phyloP scores from a whole-genome alignment of 2,797 vertebrate genomes.

The Salarias fasciatus region DNA sequence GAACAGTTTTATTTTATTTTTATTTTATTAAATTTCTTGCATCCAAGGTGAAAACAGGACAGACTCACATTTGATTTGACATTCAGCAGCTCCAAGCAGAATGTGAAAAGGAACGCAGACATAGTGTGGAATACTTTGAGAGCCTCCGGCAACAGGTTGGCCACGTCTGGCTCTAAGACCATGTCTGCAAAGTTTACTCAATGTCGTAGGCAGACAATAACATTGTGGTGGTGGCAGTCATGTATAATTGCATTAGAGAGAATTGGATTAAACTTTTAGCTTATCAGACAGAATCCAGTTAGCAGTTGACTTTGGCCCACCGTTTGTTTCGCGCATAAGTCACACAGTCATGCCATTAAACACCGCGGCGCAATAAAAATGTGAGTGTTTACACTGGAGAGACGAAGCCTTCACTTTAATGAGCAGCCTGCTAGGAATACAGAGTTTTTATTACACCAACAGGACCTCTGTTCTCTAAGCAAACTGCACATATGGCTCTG shows the following conservation, averaged over 20 bases:
- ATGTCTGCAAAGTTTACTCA: neutral
- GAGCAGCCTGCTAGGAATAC: constrained; percentile 11
- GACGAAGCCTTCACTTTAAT: constrained; percentile 20
- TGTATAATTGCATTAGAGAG: constrained; percentile 47
- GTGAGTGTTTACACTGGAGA: too few relatives aligned
- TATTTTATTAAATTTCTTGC: too few relatives aligned
- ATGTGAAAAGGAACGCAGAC: neutral
- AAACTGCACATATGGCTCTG: constrained; percentile 39
- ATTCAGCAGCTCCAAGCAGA: constrained; percentile 11
- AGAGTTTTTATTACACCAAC: constrained; percentile 40
- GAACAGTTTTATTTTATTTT: too few relatives aligned
- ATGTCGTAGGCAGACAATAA: constrained; percentile 7
- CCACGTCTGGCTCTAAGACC: neutral
- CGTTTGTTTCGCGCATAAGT: constrained; percentile 10
- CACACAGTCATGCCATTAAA: neutral
- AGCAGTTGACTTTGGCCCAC: constrained; percentile 38
- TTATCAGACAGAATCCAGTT: constrained; percentile 39
- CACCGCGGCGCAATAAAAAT: neutral
- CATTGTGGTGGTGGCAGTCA: constrained; percentile 26
- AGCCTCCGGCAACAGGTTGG: constrained; percentile 29
- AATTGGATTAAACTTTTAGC: constrained; percentile 48
- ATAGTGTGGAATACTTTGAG: neutral
- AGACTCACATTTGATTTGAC: too few relatives aligned
- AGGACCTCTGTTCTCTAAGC: constrained; percentile 32
- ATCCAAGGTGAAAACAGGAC: too few relatives aligned